Conservation (phyloP, 1,140 invertebrate genomes). For the Drosophila malerkotliana region DNA sequence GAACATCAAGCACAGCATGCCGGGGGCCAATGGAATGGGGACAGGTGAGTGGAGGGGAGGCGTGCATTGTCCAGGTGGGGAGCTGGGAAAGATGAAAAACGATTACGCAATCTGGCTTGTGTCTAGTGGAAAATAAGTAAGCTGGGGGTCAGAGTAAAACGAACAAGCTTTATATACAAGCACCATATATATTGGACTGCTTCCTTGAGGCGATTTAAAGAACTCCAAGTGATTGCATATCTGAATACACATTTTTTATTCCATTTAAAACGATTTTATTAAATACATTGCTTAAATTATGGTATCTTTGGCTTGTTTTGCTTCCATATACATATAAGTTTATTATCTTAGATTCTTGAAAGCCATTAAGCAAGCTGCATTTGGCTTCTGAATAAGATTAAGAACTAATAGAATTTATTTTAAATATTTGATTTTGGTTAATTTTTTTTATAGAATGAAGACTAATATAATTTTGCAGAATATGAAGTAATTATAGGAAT, state of each 20-base stretch:
- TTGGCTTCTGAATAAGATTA: background rate
- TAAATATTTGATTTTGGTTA: background rate
- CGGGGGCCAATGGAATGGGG: conserved; percentile 10
- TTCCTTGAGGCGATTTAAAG: conserved; percentile 10
- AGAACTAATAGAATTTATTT: background rate
- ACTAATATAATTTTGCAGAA: too few species aligned
- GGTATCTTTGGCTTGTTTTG: background rate
- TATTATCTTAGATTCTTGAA: too few species aligned
- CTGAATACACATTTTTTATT: background rate
- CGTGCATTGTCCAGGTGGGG: background rate
- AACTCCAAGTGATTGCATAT: background rate
- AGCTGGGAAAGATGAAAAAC: conserved; percentile 24
- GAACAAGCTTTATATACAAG: too few species aligned
- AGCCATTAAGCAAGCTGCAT: too few species aligned
- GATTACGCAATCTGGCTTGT: conserved; percentile 37
- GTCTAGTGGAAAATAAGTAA: conserved; percentile 23
- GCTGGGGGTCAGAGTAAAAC: conserved; percentile 10
- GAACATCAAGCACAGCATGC: conserved; percentile 54
- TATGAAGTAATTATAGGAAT: too few species aligned
- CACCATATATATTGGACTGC: background rate
- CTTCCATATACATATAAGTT: background rate
- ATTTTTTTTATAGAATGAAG: background rate
- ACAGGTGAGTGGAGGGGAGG: background rate
- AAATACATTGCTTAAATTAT: background rate
- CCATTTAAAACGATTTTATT: background rate